Evolutionary conservation across 2,888 invertebrate species (phyloP), one percentile per base, ranked within the genome.

Genomic region (Mongoloraphidia duomilia): DNA sequence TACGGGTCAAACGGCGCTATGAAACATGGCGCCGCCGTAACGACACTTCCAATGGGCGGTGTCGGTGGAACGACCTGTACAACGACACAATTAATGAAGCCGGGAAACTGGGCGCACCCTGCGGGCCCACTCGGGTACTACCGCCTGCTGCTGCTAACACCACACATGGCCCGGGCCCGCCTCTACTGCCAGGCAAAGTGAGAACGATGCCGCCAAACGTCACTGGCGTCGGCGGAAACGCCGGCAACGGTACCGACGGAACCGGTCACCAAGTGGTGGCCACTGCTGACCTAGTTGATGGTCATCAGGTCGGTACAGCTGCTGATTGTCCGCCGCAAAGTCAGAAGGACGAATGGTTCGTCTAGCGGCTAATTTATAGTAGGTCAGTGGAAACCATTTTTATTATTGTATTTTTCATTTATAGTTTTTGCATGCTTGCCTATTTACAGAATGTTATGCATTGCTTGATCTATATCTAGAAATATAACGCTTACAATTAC

Each of bases 21-120:
- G 62, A 75, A 73, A 60, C 71, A 70, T 68, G 68, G 76, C 69
- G 45, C 42, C 75, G 72, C 71, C 66, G 72, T 75, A 70, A 75
- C 74, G 67, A 71, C 70, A 61, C 62, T 71, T 61, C 66, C 71
- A 64, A 71, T 64, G 56, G 65, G 64, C 52, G 59, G 61, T 53
- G 55, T 56, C 49, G 58, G 57, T 54, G 65, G 64, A 50, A 60
- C 68, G 57, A 66, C 66, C 55, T 67, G 68, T 58, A 65, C 66
- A 52, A 67, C 66, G 56, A 67, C 65, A 65, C 55, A 71, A 67
- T 74, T 54, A 71, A 76, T 74, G 76, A 76, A 76, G 76, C 84
- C 86, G 89, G 89, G 88, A 90, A 90, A 90, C 89, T 88, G 84
- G 88, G 81, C 79, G 84, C 87, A 81, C 89, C 90, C 89, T 89